Percentiles rank a stretch among this genome's conserved stretches.
Evolutionary conservation across 1,140 invertebrate genomes (phyloP).

Genomic region (Anastrepha obliqua): DNA sequence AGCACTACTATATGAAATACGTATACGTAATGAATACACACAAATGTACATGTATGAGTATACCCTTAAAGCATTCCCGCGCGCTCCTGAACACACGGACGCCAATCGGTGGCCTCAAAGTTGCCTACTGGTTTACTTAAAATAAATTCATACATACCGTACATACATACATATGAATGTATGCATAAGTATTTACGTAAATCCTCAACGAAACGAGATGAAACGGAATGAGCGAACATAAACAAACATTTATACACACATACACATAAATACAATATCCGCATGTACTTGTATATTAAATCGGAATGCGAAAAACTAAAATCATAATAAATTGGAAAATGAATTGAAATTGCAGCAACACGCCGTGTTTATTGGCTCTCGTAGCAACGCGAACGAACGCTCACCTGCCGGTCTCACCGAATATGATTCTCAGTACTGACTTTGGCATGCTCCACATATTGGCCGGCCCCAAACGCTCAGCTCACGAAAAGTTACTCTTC

Average conservation of each 20-base stretch:
- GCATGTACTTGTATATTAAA: conserved; percentile 56
- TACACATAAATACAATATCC: conserved; percentile 59
- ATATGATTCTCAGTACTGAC: neutral
- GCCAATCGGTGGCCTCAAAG: neutral
- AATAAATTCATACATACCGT: neutral
- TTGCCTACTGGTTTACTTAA: conserved; percentile 35
- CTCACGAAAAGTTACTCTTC: neutral
- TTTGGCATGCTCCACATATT: neutral
- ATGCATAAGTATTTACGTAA: conserved; percentile 31
- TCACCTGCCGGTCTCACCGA: neutral
- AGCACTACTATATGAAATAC: neutral
- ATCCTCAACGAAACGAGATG: neutral
- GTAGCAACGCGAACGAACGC: no score
- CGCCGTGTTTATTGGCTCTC: conserved; percentile 8
- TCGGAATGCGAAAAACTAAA: conserved; percentile 48
- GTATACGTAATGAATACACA: neutral
- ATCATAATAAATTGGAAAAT: conserved; percentile 52
- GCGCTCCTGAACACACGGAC: neutral
- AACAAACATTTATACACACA: conserved; percentile 9
- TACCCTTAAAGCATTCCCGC: conserved; percentile 5
- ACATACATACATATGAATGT: conserved; percentile 59
- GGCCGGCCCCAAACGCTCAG: neutral
- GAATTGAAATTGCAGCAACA: conserved; percentile 49
- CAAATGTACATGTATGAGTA: neutral
- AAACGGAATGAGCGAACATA: conserved; percentile 29